A percentile compares a stretch with the other conserved stretches of the same genome.
Conservation (phyloP, 2,888 invertebrate genomes). For the Allygus modestus region DNA sequence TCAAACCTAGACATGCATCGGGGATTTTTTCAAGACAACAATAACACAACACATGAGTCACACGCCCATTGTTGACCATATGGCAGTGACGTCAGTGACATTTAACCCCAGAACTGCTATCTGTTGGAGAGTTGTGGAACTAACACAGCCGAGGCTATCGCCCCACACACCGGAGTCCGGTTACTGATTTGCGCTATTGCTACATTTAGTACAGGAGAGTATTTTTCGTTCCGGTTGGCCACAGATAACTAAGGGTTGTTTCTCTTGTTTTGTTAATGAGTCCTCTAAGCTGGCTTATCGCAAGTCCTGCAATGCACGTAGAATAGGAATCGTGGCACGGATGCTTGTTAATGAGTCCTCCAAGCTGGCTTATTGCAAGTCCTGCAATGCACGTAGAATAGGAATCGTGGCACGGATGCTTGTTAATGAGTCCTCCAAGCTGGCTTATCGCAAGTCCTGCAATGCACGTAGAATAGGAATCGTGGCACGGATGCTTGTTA, state of each 20-base stretch:
- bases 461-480: no score
- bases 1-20: not conserved
- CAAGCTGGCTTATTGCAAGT: no score
- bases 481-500: no score
- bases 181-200: conserved; percentile 30
- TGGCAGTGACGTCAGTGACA: conserved; percentile 50
- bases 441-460: no score
- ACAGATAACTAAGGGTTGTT: not conserved
- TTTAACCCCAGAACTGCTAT: conserved; percentile 45
- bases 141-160: conserved; percentile 21
- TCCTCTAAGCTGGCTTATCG: no score
- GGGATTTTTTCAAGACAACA: not conserved
- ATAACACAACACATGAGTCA: not conserved
- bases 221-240: conserved; percentile 8
- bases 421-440: no score
- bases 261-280: not conserved
- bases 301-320: no score
- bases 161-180: not conserved
- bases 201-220: not conserved
- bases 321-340: no score
- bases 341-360: no score
- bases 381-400: no score
- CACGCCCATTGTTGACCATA: conserved; percentile 48
- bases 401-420: no score
- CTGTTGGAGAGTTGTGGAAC: conserved; percentile 19